Percentiles rank a stretch among this genome's conserved stretches.
phyloP scores from a whole-genome alignment of 2,888 invertebrate species.

The Thumatha senex region DNA sequence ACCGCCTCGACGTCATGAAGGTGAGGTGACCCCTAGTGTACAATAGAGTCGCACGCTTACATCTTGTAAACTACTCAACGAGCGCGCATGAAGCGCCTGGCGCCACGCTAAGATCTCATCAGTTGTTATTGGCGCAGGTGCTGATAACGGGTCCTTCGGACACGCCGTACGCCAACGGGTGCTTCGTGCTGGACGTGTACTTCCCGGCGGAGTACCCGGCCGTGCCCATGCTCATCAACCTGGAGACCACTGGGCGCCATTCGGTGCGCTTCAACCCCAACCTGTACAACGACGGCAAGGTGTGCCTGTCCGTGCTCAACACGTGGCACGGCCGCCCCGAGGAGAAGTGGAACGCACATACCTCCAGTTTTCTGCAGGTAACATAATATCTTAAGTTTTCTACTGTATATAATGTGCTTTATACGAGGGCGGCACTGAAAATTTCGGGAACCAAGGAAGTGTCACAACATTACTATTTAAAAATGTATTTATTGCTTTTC shows the following conservation, averaged over 20 bases:
- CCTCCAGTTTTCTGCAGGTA: conserved; percentile 94
- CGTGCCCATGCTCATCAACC: conserved; percentile 94
- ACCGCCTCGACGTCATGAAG: conserved; percentile 98
- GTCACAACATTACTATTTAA: no score
- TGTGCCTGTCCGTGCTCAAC: conserved; percentile 96
- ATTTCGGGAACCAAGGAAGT: no score
- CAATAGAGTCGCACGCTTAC: no score
- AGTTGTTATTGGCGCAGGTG: conserved; percentile 78
- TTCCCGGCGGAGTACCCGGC: conserved; percentile 93
- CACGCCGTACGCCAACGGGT: conserved; percentile 96
- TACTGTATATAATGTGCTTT: no score
- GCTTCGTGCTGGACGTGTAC: conserved; percentile 95
- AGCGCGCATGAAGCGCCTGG: conserved; percentile 93
- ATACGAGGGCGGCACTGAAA: no score
- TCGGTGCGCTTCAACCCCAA: conserved; percentile 96
- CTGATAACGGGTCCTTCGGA: conserved; percentile 96
- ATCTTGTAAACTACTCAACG: no score
- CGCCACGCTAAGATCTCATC: conserved; percentile 86
- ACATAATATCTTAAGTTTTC: neutral
- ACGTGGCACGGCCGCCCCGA: conserved; percentile 98
- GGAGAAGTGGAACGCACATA: conserved; percentile 98
- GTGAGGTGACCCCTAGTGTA: no score
- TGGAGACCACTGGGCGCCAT: conserved; percentile 95
- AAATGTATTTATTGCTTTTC: no score
- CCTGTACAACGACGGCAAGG: conserved; percentile 96